phyloP scores from a whole-genome alignment of 2,888 invertebrate species.

The Pheosia tremula region DNA sequence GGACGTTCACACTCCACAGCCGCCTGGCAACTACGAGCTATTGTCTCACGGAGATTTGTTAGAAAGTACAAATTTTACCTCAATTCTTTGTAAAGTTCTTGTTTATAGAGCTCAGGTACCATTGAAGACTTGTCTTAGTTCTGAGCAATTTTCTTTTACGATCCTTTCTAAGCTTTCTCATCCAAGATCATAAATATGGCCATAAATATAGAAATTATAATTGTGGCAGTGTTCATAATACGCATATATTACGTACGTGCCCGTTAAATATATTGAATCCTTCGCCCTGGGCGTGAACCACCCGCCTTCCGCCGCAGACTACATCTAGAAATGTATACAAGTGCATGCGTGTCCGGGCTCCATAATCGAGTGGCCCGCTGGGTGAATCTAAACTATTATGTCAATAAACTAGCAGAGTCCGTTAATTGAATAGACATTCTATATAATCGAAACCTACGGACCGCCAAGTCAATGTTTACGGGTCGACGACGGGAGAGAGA shows the following conservation, averaged over 20 bases:
- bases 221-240: slow-evolving; percentile 23
- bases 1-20: slow-evolving; percentile 44
- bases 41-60: slow-evolving; percentile 26
- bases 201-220: slow-evolving; percentile 33
- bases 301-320: slow-evolving; percentile 46
- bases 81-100: slow-evolving; percentile 1
- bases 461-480: slow-evolving; percentile 20
- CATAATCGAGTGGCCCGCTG: slow-evolving; percentile 48
- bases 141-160: not conserved
- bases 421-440: slow-evolving; percentile 59
- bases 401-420: slow-evolving; percentile 58
- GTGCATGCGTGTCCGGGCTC: slow-evolving; percentile 59
- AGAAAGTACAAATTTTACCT: slow-evolving; percentile 8
- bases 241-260: slow-evolving; percentile 17
- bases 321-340: slow-evolving; percentile 57
- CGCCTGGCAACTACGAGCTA: slow-evolving; percentile 41
- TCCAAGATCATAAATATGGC: slow-evolving; percentile 8
- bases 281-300: slow-evolving; percentile 53
- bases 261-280: slow-evolving; percentile 44
- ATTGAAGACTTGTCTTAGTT: not conserved
- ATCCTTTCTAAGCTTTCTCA: slow-evolving; percentile 3
- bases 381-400: slow-evolving; percentile 59
- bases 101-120: slow-evolving; percentile 8
- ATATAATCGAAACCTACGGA: slow-evolving; percentile 42
- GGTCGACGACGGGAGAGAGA: slow-evolving; percentile 12